Percentiles rank a stretch among this genome's conserved stretches.
Evolutionary conservation across 1,140 invertebrate genomes (phyloP).

Genomic region (Pogonus chalceus): DNA sequence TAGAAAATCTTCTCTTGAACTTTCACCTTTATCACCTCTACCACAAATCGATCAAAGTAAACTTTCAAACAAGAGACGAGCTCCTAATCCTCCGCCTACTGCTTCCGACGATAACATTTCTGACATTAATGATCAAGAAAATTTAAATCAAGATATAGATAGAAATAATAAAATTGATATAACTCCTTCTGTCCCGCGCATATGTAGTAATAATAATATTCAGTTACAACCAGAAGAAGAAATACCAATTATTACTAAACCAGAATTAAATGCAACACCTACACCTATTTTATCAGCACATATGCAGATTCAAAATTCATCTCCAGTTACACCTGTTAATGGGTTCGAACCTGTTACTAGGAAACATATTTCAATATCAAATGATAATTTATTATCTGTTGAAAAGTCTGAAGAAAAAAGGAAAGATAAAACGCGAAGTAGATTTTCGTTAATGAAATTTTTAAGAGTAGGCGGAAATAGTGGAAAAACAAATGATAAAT

Average conservation of each 20-base stretch:
- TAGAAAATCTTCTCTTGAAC: constrained; percentile 15
- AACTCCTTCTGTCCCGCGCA: no score
- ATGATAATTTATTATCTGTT: constrained; percentile 49
- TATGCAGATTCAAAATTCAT: no score
- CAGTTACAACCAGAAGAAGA: no score
- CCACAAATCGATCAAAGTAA: background rate
- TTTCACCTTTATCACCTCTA: background rate
- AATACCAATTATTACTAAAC: no score
- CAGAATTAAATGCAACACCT: no score
- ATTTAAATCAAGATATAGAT: no score
- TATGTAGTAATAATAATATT: no score
- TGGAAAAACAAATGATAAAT: constrained; percentile 24
- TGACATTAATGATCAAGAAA: no score
- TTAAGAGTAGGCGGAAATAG: constrained; percentile 58
- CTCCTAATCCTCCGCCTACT: constrained; percentile 48
- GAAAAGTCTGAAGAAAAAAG: constrained; percentile 45
- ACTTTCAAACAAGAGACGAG: constrained; percentile 42
- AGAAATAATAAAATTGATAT: no score
- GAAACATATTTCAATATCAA: constrained; percentile 57
- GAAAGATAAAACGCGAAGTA: constrained; percentile 51
- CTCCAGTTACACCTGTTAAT: no score
- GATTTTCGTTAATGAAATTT: constrained; percentile 76
- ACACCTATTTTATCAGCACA: no score
- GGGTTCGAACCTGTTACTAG: constrained; percentile 54
- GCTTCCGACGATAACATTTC: no score